A percentile compares a stretch with the other conserved stretches of the same genome.
These are phyloP conservation scores for Aphis craccivora DNA, from an alignment of 1,140 invertebrate genomes.

Conservation along the genomic window DNA sequence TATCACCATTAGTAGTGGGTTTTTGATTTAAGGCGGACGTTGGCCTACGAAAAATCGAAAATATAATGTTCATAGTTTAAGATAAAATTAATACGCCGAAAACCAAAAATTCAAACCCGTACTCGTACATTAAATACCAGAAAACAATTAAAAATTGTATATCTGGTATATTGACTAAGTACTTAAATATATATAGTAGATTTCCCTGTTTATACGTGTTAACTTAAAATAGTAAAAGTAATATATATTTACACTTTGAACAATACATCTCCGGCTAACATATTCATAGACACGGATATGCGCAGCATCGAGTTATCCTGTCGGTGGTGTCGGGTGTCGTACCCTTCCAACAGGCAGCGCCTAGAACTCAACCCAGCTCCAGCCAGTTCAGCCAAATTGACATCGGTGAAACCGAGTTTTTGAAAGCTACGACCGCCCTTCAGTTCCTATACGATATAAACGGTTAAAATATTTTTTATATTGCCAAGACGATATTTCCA, in stretches of 20 bases:
- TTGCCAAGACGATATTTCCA: background rate
- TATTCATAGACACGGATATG: slow-evolving; percentile 89
- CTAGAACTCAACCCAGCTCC: slow-evolving; percentile 86
- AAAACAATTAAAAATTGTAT: background rate
- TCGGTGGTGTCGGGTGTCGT: slow-evolving; percentile 85
- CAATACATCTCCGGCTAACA: slow-evolving; percentile 93
- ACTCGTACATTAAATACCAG: no score
- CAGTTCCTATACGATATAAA: slow-evolving; percentile 69
- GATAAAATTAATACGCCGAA: background rate
- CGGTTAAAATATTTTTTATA: background rate
- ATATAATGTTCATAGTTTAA: background rate
- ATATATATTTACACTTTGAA: slow-evolving; percentile 90
- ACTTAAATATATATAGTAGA: background rate
- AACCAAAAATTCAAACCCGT: background rate
- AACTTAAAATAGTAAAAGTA: background rate
- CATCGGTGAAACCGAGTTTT: slow-evolving; percentile 95
- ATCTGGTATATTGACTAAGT: background rate
- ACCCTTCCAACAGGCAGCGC: slow-evolving; percentile 91
- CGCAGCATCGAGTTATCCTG: slow-evolving; percentile 96
- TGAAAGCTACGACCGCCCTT: slow-evolving; percentile 91
- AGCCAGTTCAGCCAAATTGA: slow-evolving; percentile 96
- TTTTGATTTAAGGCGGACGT: slow-evolving; percentile 75
- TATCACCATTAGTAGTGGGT: slow-evolving; percentile 63
- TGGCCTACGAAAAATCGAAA: slow-evolving; percentile 66
- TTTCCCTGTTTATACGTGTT: background rate